A percentile compares a stretch with the other conserved stretches of the same genome.
Evolutionary conservation across 2,888 invertebrate species (phyloP).

Genomic region (Arrhopalites spinosus): DNA sequence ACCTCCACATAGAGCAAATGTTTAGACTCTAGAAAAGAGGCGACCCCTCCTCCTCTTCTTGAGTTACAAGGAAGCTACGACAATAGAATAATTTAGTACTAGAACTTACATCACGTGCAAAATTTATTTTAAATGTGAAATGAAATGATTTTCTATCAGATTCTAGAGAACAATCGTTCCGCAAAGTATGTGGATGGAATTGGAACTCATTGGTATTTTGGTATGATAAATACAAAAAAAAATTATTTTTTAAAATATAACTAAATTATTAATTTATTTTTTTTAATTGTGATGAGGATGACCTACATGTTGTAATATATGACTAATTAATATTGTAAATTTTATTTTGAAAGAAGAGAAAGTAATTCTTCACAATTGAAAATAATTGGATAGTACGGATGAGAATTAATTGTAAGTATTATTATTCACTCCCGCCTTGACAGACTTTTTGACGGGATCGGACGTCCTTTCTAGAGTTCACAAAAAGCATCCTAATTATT

Average conservation of each 20-base stretch:
- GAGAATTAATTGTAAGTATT: no score
- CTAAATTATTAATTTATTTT: no score
- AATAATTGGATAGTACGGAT: no score
- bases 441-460: background rate
- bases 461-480: slow-evolving; percentile 60
- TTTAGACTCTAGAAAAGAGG: background rate
- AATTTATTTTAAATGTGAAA: background rate
- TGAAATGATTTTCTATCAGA: slow-evolving; percentile 37
- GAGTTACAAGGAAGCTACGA: no score
- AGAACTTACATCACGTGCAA: background rate
- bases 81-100: background rate
- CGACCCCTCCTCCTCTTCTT: background rate
- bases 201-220: slow-evolving; percentile 66
- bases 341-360: no score
- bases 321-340: no score
- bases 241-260: no score
- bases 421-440: no score
- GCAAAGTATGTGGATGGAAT: slow-evolving; percentile 61
- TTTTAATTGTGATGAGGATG: no score
- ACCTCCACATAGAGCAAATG: no score
- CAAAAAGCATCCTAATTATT: slow-evolving; percentile 68
- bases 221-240: slow-evolving; percentile 64
- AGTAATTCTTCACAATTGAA: no score
- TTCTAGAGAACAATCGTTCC: slow-evolving; percentile 47
- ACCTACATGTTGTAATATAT: no score